A percentile compares a stretch with the other conserved stretches of the same genome.
Conservation (phyloP, 2,797 vertebrate species). For the Gastrophryne carolinensis region DNA sequence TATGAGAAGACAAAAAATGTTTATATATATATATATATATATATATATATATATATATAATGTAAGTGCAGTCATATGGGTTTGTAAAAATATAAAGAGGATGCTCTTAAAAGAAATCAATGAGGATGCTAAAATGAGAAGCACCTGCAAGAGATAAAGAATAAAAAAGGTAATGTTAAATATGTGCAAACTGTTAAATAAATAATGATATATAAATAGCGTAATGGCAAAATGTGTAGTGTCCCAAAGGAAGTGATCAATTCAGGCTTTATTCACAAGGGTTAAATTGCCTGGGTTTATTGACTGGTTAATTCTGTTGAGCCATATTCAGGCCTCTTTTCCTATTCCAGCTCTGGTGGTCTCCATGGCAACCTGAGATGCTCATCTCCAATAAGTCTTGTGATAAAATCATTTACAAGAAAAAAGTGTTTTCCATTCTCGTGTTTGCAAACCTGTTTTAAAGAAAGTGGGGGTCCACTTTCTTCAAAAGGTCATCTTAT, state of each 20-base stretch:
- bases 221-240: not conserved
- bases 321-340: conserved; percentile 1
- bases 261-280: not conserved
- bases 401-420: conserved; percentile 27
- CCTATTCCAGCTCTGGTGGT: conserved; percentile 32
- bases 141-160: not conserved
- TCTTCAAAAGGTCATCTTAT: not conserved
- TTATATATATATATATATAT: too few relatives aligned
- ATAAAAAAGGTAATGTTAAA: not conserved
- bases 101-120: not conserved
- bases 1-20: too few relatives aligned
- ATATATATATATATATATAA: too few relatives aligned
- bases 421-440: conserved; percentile 40
- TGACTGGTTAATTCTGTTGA: conserved; percentile 19
- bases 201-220: not conserved
- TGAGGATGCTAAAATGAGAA: not conserved
- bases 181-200: not conserved
- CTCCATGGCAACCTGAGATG: conserved; percentile 46
- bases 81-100: not conserved
- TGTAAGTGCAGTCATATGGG: not conserved
- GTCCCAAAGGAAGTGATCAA: not conserved
- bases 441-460: conserved; percentile 44
- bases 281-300: not conserved
- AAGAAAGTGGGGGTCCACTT: not conserved
- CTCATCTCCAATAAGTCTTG: conserved; percentile 42